Evolutionary conservation across 2,113 vertebrate species (phyloP).

Genomic region (Dicentrarchus labrax): DNA sequence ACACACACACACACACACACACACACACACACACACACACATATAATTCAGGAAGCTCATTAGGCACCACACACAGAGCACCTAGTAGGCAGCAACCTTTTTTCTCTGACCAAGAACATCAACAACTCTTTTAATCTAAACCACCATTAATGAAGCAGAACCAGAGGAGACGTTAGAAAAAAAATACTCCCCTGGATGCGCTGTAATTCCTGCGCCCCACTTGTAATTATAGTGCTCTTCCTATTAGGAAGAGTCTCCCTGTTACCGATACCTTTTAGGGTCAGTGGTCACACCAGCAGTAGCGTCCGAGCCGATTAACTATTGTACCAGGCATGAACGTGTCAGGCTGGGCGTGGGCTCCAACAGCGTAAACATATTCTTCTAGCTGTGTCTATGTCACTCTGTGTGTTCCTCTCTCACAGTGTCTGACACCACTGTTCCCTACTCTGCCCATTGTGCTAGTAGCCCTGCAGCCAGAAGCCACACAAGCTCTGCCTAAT

Average conservation of each 20-base stretch:
- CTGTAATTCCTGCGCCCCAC: conserved; percentile 45
- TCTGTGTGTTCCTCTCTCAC: conserved; percentile 66
- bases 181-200: conserved; percentile 47
- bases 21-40: conserved; percentile 10
- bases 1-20: conserved; percentile 18
- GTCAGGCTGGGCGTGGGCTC: conserved; percentile 50
- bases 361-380: conserved; percentile 74
- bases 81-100: conserved; percentile 63
- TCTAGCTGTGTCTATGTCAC: conserved; percentile 73
- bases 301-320: conserved; percentile 69
- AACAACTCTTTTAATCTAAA: conserved; percentile 78
- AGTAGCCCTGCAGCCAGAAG: conserved; percentile 73
- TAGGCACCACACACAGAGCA: conserved; percentile 75
- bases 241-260: conserved; percentile 50
- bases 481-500: conserved; percentile 73
- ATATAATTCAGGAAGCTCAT: conserved; percentile 75
- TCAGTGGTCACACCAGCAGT: conserved; percentile 69
- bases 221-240: conserved; percentile 49
- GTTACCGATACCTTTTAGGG: conserved; percentile 62
- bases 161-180: conserved; percentile 45
- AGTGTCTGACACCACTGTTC: conserved; percentile 68
- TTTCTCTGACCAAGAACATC: conserved; percentile 68
- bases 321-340: conserved; percentile 54
- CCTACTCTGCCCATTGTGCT: conserved; percentile 66
- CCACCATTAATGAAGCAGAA: conserved; percentile 73